Conservation (phyloP, 2,888 invertebrate species). For the Spodoptera exigua region DNA sequence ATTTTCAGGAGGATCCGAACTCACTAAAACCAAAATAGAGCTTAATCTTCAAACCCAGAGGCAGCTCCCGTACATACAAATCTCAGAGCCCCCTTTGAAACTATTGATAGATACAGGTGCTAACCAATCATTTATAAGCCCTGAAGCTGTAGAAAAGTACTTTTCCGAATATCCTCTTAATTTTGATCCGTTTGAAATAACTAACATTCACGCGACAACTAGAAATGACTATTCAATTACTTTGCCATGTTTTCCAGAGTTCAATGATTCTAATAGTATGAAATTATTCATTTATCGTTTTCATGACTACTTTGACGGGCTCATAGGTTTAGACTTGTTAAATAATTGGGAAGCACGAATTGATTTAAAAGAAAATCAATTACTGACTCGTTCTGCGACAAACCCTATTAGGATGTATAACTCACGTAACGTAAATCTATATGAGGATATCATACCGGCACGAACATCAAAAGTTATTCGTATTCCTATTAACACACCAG, state of each 20-base stretch:
- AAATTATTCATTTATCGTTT: too few relatives aligned
- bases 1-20: too few relatives aligned
- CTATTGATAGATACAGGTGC: too few relatives aligned
- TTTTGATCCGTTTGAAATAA: constrained; percentile 54
- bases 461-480: too few relatives aligned
- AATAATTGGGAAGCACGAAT: neutral
- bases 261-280: neutral
- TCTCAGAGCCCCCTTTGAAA: too few relatives aligned
- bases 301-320: neutral
- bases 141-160: too few relatives aligned
- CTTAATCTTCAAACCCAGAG: too few relatives aligned
- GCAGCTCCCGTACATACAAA: too few relatives aligned
- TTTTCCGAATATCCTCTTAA: too few relatives aligned
- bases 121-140: too few relatives aligned
- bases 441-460: neutral
- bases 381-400: neutral
- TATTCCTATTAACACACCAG: neutral
- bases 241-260: neutral
- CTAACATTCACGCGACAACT: constrained; percentile 51
- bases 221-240: constrained; percentile 46
- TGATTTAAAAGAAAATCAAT: neutral
- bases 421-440: neutral
- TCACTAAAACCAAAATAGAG: too few relatives aligned
- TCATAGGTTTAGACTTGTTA: neutral
- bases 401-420: neutral